These are phyloP conservation scores for Petrocephalus microphthalmus DNA, from an alignment of 2,113 vertebrate genomes.

Conservation along the genomic window DNA sequence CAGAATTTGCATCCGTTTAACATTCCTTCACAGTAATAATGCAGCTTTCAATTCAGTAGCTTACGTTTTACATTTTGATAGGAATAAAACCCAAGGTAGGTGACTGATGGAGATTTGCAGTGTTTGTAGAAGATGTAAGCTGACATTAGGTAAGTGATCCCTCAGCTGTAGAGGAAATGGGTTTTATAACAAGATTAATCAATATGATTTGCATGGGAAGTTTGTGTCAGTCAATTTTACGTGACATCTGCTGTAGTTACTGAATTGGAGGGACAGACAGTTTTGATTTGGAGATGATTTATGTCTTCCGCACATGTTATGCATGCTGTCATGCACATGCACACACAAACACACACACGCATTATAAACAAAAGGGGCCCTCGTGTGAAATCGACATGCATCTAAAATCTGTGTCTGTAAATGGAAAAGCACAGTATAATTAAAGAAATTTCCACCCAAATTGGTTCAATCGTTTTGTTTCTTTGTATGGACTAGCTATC, in stretches of 20 bases:
- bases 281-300: conserved; percentile 72
- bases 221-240: conserved; percentile 56
- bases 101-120: conserved; percentile 16
- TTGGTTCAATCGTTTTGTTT: conserved; percentile 17
- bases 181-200: conserved; percentile 44
- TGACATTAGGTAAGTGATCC: conserved; percentile 51
- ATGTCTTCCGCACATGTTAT: conserved; percentile 63
- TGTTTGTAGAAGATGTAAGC: conserved; percentile 44
- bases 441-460: neutral
- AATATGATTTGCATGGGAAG: conserved; percentile 60
- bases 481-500: conserved; percentile 39
- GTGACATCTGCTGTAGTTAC: conserved; percentile 64
- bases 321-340: conserved; percentile 66
- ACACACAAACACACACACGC: conserved; percentile 24
- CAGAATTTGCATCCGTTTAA: conserved; percentile 28
- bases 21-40: conserved; percentile 19
- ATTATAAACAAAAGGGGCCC: neutral
- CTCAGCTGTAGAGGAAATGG: conserved; percentile 46
- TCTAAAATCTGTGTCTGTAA: neutral
- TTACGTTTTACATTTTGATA: conserved; percentile 7
- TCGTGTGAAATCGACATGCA: neutral
- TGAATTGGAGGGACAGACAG: conserved; percentile 56
- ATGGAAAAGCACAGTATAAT: neutral
- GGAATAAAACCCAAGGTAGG: conserved; percentile 11
- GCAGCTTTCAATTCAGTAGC: conserved; percentile 21